Evolutionary conservation across 2,797 vertebrate species (phyloP).

Genomic region (Gastrophryne carolinensis): DNA sequence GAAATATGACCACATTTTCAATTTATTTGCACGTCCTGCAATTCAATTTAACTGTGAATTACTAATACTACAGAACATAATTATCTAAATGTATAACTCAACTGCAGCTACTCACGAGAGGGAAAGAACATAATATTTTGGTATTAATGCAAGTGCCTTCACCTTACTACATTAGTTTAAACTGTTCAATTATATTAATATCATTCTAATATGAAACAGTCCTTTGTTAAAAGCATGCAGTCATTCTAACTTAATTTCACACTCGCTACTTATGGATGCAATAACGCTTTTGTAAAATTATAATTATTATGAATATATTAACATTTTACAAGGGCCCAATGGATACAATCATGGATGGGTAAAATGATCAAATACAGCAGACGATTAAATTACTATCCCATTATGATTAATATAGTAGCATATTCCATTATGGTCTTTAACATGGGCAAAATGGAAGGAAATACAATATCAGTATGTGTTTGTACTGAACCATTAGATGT

Average conservation of each 20-base stretch:
- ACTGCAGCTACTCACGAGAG: constrained; percentile 80
- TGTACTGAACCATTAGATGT: no score
- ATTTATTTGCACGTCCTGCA: constrained; percentile 78
- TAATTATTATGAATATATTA: constrained; percentile 52
- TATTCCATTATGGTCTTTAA: background rate
- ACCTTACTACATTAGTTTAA: constrained; percentile 73
- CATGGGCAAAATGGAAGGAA: background rate
- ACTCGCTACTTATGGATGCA: constrained; percentile 47
- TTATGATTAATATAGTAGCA: constrained; percentile 16
- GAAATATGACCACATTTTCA: constrained; percentile 78
- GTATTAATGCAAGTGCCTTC: constrained; percentile 73
- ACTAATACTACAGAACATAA: constrained; percentile 90
- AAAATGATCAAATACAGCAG: constrained; percentile 28
- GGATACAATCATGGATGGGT: constrained; percentile 49
- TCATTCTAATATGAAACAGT: constrained; percentile 62
- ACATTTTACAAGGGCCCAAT: constrained; percentile 41
- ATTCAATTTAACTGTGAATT: constrained; percentile 92
- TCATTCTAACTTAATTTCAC: constrained; percentile 52
- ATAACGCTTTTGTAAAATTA: constrained; percentile 44
- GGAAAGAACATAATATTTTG: constrained; percentile 61
- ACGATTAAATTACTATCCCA: constrained; percentile 7
- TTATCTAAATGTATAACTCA: constrained; percentile 96
- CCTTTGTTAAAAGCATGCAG: constrained; percentile 65
- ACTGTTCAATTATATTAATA: constrained; percentile 64
- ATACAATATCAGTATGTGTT: background rate